Base-by-base conservation (phyloP, 2,797 vertebrate species). In the Synaphobranchus kaupii region DNA sequence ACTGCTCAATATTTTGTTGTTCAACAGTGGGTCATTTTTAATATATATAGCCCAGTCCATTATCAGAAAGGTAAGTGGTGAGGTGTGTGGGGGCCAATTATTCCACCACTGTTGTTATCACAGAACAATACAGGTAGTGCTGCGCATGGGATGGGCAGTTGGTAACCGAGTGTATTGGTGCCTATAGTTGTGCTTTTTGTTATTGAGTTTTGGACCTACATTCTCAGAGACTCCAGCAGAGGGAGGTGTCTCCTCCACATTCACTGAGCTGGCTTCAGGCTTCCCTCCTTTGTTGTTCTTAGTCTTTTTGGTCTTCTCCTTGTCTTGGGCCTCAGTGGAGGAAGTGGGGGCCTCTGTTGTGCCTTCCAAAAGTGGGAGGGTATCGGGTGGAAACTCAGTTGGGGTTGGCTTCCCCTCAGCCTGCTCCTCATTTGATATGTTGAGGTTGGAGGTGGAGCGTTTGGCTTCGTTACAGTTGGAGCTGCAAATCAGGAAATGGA, bases 121-220 rank as follows among this genome's bases (percentile, higher is more conserved):
- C 90, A 96, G 94, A 3, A 96, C 87, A 83, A 44, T 89, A 86
- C 95, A 96, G 91, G 95, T 68, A 71, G 92, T 34, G 90, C 95
- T 95, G 90, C 93, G 91, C 88, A 96, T 92, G 89, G 94, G 94
- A 88, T 96, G 90, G 92, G 90, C 94, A 86, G 85, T 2, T 39
- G 95, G 94, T 91, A 96, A 90, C 90, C 93, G 94, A 88, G n/a
- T 88, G 5, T 93, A 95, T 91, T 95, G 94, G 91, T 94, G 94
- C 91, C 92, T 91, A 91, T 94, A 94, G 92, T 94, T 94, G 91
- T 94, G 90, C 78, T 91, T 95, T 92, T 94, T 95, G 83, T 86
- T 94, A 91, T 91, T 92, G 78, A 95, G 90, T 15, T 90, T 83
- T 6, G 91, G 91, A 22, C 63, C 92, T 2, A 89, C 87, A 87